Evolutionary conservation across 2,888 invertebrate species (phyloP).

Genomic region (Heteromyza rotundicornis): DNA sequence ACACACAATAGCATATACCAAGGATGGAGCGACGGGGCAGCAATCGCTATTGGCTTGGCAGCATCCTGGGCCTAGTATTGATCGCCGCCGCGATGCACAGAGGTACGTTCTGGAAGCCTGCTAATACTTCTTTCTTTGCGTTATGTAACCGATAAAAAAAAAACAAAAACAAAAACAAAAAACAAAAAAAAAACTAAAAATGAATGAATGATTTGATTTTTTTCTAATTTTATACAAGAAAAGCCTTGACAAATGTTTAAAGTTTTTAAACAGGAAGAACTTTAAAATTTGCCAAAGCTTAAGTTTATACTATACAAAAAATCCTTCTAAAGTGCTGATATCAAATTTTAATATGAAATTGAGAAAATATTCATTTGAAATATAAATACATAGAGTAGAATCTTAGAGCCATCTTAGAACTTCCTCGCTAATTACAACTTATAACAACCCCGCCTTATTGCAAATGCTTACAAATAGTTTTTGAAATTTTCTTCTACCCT

Average conservation of each 20-base stretch:
- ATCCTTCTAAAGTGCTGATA: neutral
- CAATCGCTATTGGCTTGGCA: constrained; percentile 30
- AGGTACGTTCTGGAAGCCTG: constrained; percentile 40
- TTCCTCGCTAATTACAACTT: no score
- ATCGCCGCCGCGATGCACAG: constrained; percentile 25
- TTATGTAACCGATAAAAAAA: constrained; percentile 33
- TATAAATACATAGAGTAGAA: no score
- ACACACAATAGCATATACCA: neutral
- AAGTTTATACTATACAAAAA: constrained; percentile 16
- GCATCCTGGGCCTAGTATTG: constrained; percentile 40
- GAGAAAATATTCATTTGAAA: no score
- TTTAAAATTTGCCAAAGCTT: constrained; percentile 57
- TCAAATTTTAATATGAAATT: no score
- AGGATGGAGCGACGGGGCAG: neutral
- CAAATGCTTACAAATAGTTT: no score
- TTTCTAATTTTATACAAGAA: constrained; percentile 51
- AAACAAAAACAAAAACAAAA: neutral
- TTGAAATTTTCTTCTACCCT: no score
- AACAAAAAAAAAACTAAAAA: constrained; percentile 10
- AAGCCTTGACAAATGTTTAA: constrained; percentile 55
- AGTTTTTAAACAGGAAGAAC: constrained; percentile 32
- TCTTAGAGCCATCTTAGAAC: no score
- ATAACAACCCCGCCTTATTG: no score
- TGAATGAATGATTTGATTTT: constrained; percentile 56
- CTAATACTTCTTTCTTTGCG: constrained; percentile 10